Evolutionary conservation across 2,113 vertebrate genomes (phyloP).

Genomic region (Hymenochirus boettgeri): DNA sequence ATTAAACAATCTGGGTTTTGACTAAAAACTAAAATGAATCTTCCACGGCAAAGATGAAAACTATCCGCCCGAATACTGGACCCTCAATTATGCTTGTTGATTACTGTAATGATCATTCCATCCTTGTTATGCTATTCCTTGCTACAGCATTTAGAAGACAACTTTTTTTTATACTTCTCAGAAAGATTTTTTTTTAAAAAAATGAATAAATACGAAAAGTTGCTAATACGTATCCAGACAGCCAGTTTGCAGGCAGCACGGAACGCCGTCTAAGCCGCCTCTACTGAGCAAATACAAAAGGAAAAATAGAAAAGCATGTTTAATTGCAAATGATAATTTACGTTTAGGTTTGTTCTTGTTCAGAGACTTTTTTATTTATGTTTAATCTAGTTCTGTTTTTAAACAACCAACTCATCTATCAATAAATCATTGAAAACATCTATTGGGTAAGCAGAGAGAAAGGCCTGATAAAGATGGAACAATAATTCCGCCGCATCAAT

Average conservation of each 20-base stretch:
- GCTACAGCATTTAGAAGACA: not conserved
- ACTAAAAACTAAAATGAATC: constrained; percentile 54
- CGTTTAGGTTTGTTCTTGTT: not conserved
- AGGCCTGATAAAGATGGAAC: too few species aligned
- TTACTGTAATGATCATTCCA: constrained; percentile 57
- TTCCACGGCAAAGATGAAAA: constrained; percentile 48
- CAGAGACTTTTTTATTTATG: not conserved
- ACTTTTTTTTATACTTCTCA: not conserved
- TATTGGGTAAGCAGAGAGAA: too few species aligned
- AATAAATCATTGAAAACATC: too few species aligned
- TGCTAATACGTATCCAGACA: too few species aligned
- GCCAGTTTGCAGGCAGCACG: too few species aligned
- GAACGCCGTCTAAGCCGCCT: too few species aligned
- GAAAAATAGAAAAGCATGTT: constrained; percentile 15
- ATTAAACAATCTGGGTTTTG: constrained; percentile 55
- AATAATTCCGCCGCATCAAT: too few species aligned
- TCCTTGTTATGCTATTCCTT: not conserved
- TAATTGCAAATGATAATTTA: constrained; percentile 10
- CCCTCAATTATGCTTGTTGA: constrained; percentile 56
- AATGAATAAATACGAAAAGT: too few species aligned
- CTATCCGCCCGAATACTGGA: constrained; percentile 48
- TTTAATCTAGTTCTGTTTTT: too few species aligned
- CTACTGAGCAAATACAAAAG: not conserved
- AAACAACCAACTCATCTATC: too few species aligned
- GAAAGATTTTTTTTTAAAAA: not conserved